Conservation (phyloP, 2,797 vertebrate species). For the Acomys russatus region DNA sequence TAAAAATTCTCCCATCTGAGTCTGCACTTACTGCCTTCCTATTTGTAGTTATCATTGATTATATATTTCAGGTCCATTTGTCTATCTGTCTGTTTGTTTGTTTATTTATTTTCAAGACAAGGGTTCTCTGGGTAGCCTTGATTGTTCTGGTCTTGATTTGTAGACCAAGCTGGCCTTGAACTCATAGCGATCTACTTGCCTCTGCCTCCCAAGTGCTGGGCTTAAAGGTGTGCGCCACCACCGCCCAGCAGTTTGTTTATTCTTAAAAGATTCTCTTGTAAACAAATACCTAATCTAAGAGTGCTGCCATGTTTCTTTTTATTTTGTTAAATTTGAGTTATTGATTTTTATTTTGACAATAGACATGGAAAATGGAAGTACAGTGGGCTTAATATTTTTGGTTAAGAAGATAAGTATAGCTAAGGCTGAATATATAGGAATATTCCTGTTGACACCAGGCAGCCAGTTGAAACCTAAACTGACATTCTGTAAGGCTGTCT, state of each 20-base stretch:
- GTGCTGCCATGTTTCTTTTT: background rate
- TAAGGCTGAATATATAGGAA: background rate
- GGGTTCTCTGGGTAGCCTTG: no score
- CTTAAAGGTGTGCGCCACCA: no score
- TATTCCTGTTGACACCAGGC: background rate
- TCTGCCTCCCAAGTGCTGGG: no score
- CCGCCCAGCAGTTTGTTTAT: background rate
- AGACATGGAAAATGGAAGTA: background rate
- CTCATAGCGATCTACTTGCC: no score
- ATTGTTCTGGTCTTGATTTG: no score
- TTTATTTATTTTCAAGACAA: no score
- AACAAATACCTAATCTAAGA: conserved; percentile 8
- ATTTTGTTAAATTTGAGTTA: background rate
- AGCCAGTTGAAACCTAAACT: background rate
- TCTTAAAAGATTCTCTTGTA: conserved; percentile 7
- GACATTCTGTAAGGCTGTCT: background rate
- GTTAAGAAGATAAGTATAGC: background rate
- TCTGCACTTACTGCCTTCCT: background rate
- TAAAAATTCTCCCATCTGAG: background rate
- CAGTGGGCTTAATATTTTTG: background rate
- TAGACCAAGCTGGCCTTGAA: no score
- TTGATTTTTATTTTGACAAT: conserved; percentile 13
- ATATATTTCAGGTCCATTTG: background rate
- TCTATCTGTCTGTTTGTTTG: no score
- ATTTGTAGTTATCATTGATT: background rate